phyloP scores from a whole-genome alignment of 1,140 invertebrate genomes.

The Gonatopus flavifemur region DNA sequence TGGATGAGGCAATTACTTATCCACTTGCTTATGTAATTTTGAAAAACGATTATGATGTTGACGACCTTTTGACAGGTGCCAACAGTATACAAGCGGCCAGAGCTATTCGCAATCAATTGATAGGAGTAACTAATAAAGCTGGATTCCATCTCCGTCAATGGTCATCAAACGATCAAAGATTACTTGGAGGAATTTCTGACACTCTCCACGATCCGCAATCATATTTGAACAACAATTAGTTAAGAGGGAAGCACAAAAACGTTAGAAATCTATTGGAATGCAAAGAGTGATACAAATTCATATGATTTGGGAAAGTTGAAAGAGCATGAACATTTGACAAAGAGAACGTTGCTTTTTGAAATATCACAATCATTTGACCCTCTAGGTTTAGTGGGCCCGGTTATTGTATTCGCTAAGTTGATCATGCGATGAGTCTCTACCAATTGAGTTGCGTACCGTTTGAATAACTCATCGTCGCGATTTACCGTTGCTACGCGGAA shows the following conservation, averaged over 20 bases:
- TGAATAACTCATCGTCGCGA: neutral
- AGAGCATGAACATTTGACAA: neutral
- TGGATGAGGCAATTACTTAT: neutral
- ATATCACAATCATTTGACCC: neutral
- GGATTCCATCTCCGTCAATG: neutral
- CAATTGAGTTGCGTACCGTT: neutral
- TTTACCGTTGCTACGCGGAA: neutral
- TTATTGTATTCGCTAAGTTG: neutral
- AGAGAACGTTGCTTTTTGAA: neutral
- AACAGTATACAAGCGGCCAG: neutral
- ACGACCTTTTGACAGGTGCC: neutral
- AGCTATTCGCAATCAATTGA: neutral
- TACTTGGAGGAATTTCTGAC: neutral
- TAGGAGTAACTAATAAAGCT: neutral
- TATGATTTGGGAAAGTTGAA: neutral
- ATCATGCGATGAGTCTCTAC: neutral
- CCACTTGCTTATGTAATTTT: neutral
- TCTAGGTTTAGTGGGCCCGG: neutral
- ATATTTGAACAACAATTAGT: neutral
- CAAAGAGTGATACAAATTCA: neutral
- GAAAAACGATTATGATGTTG: neutral
- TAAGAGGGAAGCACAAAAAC: neutral
- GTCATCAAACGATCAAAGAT: neutral
- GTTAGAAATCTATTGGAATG: neutral
- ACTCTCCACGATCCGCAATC: neutral